Percentiles rank a stretch among this genome's conserved stretches.
Conservation (phyloP, 2,113 vertebrate species). For the Tachysurus vachellii region DNA sequence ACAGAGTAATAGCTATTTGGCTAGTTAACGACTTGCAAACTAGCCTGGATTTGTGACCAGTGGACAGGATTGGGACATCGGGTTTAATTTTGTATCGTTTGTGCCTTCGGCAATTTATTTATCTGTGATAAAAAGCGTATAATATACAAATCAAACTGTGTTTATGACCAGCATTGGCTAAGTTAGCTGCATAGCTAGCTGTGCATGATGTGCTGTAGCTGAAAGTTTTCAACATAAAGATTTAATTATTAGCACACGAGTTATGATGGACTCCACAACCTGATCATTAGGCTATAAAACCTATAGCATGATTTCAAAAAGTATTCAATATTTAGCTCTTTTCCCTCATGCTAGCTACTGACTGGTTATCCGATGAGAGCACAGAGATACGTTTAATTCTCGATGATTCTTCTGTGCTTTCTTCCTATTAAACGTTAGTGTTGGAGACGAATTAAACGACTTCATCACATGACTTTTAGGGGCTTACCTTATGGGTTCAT, state of each 20-base stretch:
- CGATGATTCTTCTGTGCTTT: background rate
- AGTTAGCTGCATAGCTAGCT: background rate
- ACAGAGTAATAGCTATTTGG: background rate
- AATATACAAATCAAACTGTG: background rate
- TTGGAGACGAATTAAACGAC: background rate
- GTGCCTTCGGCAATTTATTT: background rate
- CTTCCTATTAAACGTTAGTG: background rate
- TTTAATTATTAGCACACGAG: background rate
- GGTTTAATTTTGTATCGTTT: background rate
- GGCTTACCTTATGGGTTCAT: slow-evolving; percentile 57
- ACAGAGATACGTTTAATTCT: background rate
- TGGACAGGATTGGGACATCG: background rate
- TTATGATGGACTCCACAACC: background rate
- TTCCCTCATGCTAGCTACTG: background rate
- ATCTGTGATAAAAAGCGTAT: background rate
- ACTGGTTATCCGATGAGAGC: background rate
- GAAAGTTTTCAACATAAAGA: too few relatives aligned
- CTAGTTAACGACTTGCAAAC: background rate
- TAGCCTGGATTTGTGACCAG: background rate
- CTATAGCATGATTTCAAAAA: background rate
- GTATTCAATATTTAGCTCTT: too few relatives aligned
- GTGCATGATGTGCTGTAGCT: background rate
- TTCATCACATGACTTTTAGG: background rate
- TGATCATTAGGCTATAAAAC: background rate
- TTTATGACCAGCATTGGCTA: background rate